Conservation (phyloP, 2,797 vertebrate species). For the Catamblyrhynchus diadema region DNA sequence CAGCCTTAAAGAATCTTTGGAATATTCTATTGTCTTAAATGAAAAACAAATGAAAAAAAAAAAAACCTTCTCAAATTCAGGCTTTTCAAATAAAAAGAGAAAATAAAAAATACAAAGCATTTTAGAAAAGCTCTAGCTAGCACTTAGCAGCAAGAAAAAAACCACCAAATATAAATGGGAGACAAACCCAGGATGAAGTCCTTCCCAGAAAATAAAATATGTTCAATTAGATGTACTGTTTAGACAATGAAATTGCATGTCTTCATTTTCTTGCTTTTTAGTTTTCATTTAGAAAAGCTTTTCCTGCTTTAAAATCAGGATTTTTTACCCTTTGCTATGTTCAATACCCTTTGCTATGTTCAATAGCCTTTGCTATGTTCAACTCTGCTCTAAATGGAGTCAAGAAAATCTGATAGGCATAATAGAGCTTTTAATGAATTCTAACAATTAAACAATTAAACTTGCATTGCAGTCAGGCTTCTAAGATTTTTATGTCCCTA, state of each 20-base stretch:
- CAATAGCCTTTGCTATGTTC: neutral
- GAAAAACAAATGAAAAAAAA: neutral
- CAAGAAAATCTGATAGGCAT: neutral
- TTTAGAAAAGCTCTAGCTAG: neutral
- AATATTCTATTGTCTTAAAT: neutral
- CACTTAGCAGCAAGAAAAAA: neutral
- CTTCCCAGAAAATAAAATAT: neutral
- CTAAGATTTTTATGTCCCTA: neutral
- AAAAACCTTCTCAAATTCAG: neutral
- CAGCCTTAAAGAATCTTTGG: neutral
- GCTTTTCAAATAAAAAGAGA: neutral
- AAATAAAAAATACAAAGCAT: neutral
- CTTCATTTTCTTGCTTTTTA: neutral
- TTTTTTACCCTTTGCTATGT: neutral
- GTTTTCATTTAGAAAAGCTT: neutral
- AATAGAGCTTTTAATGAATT: neutral
- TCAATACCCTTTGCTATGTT: neutral
- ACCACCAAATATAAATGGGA: neutral
- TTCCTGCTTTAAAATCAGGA: neutral
- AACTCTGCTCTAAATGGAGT: neutral
- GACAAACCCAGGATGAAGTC: neutral
- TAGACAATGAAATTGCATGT: neutral
- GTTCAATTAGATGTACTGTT: neutral
- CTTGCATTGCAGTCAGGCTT: neutral
- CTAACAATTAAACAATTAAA: neutral